Evolutionary conservation across 2,888 invertebrate species (phyloP).

Genomic region (Nomada lathburiana): DNA sequence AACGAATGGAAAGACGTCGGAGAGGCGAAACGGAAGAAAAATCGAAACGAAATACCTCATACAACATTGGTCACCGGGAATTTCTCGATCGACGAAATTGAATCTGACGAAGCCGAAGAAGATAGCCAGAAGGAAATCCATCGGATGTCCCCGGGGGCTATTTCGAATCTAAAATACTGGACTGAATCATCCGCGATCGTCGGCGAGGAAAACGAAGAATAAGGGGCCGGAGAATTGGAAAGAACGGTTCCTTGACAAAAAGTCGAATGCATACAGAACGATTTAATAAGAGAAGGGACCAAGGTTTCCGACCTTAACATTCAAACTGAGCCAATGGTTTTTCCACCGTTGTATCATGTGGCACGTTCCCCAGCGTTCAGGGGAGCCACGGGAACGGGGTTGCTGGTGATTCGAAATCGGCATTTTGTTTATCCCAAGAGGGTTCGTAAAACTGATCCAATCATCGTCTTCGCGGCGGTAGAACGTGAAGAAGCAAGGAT

Average conservation of each 20-base stretch:
- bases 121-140: slow-evolving; percentile 48
- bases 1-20: not conserved
- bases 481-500: slow-evolving; percentile 42
- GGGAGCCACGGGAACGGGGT: not conserved
- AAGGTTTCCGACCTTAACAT: slow-evolving; percentile 23
- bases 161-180: slow-evolving; percentile 67
- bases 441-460: slow-evolving; percentile 86
- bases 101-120: slow-evolving; percentile 48
- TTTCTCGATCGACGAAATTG: slow-evolving; percentile 54
- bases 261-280: slow-evolving; percentile 47
- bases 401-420: slow-evolving; percentile 73
- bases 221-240: slow-evolving; percentile 15
- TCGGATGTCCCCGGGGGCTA: slow-evolving; percentile 48
- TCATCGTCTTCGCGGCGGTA: slow-evolving; percentile 77
- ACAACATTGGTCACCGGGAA: slow-evolving; percentile 19
- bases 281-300: slow-evolving; percentile 37
- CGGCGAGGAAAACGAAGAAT: slow-evolving; percentile 15
- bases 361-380: not conserved
- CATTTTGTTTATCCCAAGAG: slow-evolving; percentile 85
- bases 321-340: slow-evolving; percentile 13
- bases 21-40: not conserved
- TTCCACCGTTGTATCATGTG: not conserved
- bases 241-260: slow-evolving; percentile 39
- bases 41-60: slow-evolving; percentile 7
- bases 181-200: slow-evolving; percentile 50